phyloP scores from a whole-genome alignment of 2,888 invertebrate genomes.

The Dryocosmus kuriphilus region DNA sequence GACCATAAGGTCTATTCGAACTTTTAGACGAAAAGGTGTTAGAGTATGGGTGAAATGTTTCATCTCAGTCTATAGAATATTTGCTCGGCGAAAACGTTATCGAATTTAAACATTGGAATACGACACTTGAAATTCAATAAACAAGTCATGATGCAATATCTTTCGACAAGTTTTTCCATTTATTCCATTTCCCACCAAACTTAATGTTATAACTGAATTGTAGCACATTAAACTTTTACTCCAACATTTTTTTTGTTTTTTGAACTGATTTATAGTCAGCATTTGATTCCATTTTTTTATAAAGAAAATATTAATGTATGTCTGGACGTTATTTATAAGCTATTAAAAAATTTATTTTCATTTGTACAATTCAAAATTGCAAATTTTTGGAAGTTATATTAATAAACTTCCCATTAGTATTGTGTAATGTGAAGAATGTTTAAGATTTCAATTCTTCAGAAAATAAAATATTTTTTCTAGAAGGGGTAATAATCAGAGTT shows the following conservation, averaged over 20 bases:
- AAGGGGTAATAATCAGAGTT: neutral
- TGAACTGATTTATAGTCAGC: neutral
- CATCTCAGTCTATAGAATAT: constrained; percentile 5
- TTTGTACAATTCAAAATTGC: no score
- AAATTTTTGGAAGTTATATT: no score
- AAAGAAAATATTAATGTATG: no score
- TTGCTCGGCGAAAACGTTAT: constrained; percentile 14
- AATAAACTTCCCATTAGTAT: no score
- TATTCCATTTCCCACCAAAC: neutral
- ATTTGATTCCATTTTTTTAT: no score
- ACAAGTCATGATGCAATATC: neutral
- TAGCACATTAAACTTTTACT: neutral
- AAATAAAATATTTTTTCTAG: neutral
- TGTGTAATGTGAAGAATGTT: no score
- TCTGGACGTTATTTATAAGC: no score
- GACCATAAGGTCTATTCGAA: constrained; percentile 27
- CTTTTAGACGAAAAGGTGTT: constrained; percentile 13
- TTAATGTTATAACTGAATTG: neutral
- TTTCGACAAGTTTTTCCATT: neutral
- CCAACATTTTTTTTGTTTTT: neutral
- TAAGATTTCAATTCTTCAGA: no score
- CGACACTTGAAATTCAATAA: constrained; percentile 1
- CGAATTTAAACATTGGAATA: constrained; percentile 17
- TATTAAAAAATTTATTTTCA: no score
- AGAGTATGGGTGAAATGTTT: constrained; percentile 27